Base-by-base conservation (phyloP, 1,140 invertebrate genomes). In the Drosophila nannoptera region DNA sequence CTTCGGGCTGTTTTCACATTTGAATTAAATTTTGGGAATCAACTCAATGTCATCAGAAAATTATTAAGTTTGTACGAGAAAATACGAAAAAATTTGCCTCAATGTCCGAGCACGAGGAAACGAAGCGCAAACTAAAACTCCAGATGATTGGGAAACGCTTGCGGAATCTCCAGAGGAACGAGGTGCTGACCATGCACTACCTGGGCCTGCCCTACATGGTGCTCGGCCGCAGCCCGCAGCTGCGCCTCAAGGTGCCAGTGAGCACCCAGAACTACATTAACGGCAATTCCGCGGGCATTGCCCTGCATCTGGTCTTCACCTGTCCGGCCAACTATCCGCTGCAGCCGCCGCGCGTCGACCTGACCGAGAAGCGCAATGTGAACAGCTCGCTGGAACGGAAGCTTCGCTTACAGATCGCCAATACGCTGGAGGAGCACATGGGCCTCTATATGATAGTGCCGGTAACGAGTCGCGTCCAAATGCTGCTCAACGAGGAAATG, bases 391-490 rank as follows among this genome's bases (percentile, higher is more conserved):
- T 86, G 35, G 77, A 86, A 29, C n/a, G 38, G 31, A 54, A 48
- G 4, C 40, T 86, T 7, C 64, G 48, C 12, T 31, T 43, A 5
- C 68, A 86, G 58, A 81, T 86, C 11, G 43, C 45, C 7, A 29
- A 38, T 32, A 70, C 71, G 1, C 38, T 86, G 68, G 74, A 77
- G 3, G 54, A 75, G 59, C 77, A 86, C 14, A 7, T 82, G 29
- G 81, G 81, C 0, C 58, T 86, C 8, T 75, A 86, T n/a, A 86
- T 86, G 77, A 86, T 86, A 16, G 74, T 67, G 16, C 68, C 81
- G 0, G 77, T 87, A 14, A 65, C 77, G n/a, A 77, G 59, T 0
- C 48, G 69, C 36, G 49, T 86, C 12, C 81, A 86, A 36, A 80
- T 81, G 54, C 22, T 86, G 40, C 40, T 86, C 5, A 86, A 86